Base-by-base conservation (phyloP, 2,888 invertebrate genomes). In the Latrodectus hesperus region DNA sequence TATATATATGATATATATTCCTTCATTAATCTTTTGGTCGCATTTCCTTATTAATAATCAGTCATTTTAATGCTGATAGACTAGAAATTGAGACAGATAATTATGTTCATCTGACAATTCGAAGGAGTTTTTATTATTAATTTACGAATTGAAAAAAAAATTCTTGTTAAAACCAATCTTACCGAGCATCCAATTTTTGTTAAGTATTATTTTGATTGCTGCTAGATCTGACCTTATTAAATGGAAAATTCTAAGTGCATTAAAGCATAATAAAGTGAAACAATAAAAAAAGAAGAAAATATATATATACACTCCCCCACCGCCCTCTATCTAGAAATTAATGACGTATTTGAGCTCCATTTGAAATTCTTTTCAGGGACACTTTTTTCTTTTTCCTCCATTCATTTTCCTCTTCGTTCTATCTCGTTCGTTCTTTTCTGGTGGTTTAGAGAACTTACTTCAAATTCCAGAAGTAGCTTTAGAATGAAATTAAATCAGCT, bases 181-280 rank as follows among this genome's bases (percentile, higher is more conserved):
- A 38, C 38, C 38, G 38, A 38, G 6, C 38, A 6, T 38, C 38
- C 38, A 38, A 38, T 38, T 38, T 38, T 38, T 38, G 38, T 38
- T 38, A 38, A 38, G 60, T n/a, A 60, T 60, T n/a, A 60, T 60
- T 60, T 12, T 60, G 60, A 53, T 68, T 53, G 53, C 77, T 51
- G 77, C 26, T 77, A 77, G 22, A 53, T 77, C 38, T 77, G 51
- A 77, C 68, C 77, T 68, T 77, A 77, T 77, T 77, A 77, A 77
- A 51, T 17, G 26, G 53, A 16, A 67, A 77, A 60, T 51, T 76
- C 67, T 77, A 67, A 53, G 26, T 67, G 53, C 77, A 77, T 22
- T 51, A 68, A 53, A 52, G 53, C 65, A 64, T 64, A 38, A 6
- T 17, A 17, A 76, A 12, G 49, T n/a, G 26, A 77, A 68, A 16